Percentiles rank a stretch among this genome's conserved stretches.
Conservation (phyloP, 2,113 vertebrate genomes). For the Rhizomys pruinosus region DNA sequence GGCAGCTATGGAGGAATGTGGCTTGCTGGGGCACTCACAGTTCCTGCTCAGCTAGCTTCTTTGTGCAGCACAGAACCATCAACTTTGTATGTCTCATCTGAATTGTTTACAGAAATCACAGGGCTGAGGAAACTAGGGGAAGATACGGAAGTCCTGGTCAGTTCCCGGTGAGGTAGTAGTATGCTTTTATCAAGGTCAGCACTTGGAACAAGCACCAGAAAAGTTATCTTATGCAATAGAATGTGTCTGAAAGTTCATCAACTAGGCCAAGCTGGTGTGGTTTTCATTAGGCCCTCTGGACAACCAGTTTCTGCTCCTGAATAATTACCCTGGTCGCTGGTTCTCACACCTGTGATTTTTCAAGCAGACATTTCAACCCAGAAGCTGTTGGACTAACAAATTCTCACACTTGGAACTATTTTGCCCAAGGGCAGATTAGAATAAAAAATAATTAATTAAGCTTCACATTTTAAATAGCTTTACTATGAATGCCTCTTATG, state of each 20-base stretch:
- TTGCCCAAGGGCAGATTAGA: slow-evolving; percentile 55
- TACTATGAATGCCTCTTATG: slow-evolving; percentile 35
- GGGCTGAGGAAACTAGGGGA: too few relatives aligned
- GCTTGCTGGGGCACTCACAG: too few relatives aligned
- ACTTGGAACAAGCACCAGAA: neutral
- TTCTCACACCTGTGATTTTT: slow-evolving; percentile 35
- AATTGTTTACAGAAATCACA: neutral
- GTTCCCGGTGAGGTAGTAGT: neutral
- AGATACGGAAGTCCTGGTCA: neutral
- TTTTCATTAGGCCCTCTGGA: neutral
- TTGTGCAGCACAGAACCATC: too few relatives aligned
- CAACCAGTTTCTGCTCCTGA: neutral
- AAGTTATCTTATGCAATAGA: neutral
- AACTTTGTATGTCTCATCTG: neutral
- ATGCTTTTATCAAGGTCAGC: neutral
- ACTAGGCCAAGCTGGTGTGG: neutral
- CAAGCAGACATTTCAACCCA: slow-evolving; percentile 37
- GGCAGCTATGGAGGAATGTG: too few relatives aligned
- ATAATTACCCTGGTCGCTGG: slow-evolving; percentile 23
- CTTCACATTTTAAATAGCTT: slow-evolving; percentile 60
- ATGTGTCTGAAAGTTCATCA: neutral
- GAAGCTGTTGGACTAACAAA: slow-evolving; percentile 3
- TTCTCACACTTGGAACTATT: slow-evolving; percentile 49
- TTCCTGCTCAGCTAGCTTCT: too few relatives aligned
- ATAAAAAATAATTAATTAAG: slow-evolving; percentile 71